phyloP scores from a whole-genome alignment of 2,888 invertebrate species.

The Stenodema calcarata region DNA sequence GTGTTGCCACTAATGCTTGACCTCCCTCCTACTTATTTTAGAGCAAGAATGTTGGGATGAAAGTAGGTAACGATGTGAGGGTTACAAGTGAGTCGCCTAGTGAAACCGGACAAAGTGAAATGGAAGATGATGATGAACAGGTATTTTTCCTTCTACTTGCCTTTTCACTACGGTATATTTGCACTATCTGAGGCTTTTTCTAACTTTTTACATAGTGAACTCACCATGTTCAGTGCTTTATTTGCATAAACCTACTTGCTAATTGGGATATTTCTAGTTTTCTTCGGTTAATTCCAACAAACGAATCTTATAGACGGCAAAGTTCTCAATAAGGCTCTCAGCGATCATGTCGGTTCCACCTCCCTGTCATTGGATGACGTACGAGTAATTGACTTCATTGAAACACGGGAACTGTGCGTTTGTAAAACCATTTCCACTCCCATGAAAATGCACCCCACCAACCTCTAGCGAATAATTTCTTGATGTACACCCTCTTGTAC shows the following conservation, averaged over 20 bases:
- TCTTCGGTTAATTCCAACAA: no score
- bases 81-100: constrained; percentile 55
- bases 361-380: no score
- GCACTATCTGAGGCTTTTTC: background rate
- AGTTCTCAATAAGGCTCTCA: no score
- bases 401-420: no score
- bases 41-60: constrained; percentile 51
- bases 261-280: no score
- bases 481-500: no score
- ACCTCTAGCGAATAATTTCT: no score
- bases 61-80: constrained; percentile 51
- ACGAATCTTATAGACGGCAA: no score
- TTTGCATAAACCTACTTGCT: background rate
- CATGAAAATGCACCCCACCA: no score
- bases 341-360: no score
- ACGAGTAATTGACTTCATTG: no score
- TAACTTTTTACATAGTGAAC: background rate
- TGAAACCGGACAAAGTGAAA: constrained; percentile 56
- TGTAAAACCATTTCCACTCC: no score
- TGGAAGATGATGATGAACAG: constrained; percentile 57
- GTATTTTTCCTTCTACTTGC: constrained; percentile 47
- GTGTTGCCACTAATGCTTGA: constrained; percentile 19
- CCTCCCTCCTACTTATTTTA: constrained; percentile 35
- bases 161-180: background rate
- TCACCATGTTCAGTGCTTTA: background rate